These are phyloP conservation scores for Junonia oenone DNA, from an alignment of 2,888 invertebrate genomes.

Conservation along the genomic window DNA sequence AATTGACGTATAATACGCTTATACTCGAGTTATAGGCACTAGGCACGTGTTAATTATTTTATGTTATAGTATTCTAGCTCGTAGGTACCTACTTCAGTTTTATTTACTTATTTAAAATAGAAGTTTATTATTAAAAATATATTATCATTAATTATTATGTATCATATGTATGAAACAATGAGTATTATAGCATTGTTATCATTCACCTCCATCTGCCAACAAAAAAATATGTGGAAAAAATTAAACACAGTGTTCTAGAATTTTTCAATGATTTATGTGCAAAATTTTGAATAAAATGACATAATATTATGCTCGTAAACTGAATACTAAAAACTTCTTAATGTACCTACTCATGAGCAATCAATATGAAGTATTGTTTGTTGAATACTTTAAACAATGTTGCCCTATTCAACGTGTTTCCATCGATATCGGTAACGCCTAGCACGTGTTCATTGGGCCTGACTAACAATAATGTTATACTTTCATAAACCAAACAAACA, in stretches of 20 bases:
- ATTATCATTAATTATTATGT: no score
- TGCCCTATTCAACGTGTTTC: constrained; percentile 2
- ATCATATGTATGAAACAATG: no score
- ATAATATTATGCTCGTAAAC: no score
- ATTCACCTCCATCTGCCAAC: no score
- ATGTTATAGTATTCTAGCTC: neutral
- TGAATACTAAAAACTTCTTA: no score
- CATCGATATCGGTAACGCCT: neutral
- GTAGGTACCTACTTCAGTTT: neutral
- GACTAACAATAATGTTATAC: constrained; percentile 19
- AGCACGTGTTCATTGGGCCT: constrained; percentile 14
- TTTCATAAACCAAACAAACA: constrained; percentile 1
- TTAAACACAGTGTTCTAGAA: no score
- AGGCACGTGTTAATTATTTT: neutral
- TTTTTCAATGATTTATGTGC: no score
- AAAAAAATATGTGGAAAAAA: no score
- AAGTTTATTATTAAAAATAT: no score
- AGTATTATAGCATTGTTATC: no score
- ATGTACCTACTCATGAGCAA: no score
- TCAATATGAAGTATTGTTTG: constrained; percentile 7
- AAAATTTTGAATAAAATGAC: no score
- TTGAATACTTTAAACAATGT: constrained; percentile 13
- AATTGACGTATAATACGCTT: constrained; percentile 2
- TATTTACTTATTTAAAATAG: neutral
- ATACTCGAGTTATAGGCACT: neutral